A percentile compares a stretch with the other conserved stretches of the same genome.
phyloP scores from a whole-genome alignment of 2,888 invertebrate genomes.

The Saturnia japonica region DNA sequence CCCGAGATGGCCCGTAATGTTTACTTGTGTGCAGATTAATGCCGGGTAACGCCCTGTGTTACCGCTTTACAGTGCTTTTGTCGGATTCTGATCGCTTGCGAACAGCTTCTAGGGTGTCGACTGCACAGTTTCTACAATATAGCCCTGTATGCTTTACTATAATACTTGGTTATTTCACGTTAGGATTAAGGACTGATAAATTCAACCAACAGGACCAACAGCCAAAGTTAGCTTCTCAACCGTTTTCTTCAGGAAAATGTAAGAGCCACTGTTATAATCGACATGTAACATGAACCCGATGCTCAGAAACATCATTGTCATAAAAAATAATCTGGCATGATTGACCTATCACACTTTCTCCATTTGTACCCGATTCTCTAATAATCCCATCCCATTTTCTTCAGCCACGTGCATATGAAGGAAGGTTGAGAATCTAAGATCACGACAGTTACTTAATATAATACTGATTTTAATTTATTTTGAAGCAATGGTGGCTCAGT shows the following conservation, averaged over 20 bases:
- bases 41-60: conserved; percentile 57
- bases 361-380: too few species aligned
- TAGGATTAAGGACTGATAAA: neutral
- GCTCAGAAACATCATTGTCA: too few species aligned
- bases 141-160: neutral
- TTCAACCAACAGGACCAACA: neutral
- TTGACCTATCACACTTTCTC: too few species aligned
- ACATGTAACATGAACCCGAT: too few species aligned
- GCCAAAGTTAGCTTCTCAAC: neutral
- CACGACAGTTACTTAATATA: too few species aligned
- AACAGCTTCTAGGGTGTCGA: neutral
- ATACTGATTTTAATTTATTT: too few species aligned
- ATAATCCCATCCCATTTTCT: too few species aligned
- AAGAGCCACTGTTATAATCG: neutral
- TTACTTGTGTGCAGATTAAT: conserved; percentile 65
- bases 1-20: conserved; percentile 51
- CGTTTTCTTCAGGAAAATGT: neutral
- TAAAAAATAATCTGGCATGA: too few species aligned
- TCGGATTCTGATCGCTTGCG: neutral
- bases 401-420: too few species aligned
- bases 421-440: too few species aligned
- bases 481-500: too few species aligned
- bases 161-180: neutral
- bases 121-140: neutral
- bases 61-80: conserved; percentile 20